phyloP scores from a whole-genome alignment of 2,797 vertebrate species.

The Ispidina lecontei region DNA sequence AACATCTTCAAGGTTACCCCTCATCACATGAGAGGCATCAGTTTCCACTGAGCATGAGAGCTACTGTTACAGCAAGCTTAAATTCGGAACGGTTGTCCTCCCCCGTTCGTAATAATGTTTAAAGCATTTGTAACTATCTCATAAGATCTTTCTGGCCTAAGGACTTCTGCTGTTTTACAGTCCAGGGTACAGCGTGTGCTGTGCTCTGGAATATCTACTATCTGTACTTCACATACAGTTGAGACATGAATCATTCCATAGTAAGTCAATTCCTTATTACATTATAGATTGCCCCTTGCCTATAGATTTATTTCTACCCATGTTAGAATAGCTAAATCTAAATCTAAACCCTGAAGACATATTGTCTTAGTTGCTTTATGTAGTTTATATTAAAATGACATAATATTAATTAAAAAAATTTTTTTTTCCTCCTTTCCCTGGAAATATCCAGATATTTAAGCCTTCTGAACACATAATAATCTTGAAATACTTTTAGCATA shows the following conservation, averaged over 20 bases:
- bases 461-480: neutral
- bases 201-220: neutral
- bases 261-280: neutral
- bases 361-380: neutral
- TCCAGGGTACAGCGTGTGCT: constrained; percentile 8
- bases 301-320: neutral
- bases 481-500: neutral
- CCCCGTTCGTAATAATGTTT: neutral
- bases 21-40: constrained; percentile 17
- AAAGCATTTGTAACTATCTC: neutral
- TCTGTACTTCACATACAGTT: neutral
- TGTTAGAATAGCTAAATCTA: neutral
- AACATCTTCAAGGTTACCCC: constrained; percentile 23
- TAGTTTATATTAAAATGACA: neutral
- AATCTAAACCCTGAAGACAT: neutral
- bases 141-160: neutral
- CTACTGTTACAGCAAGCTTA: constrained; percentile 28
- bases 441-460: neutral
- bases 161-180: neutral
- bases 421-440: neutral
- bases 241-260: neutral
- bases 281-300: neutral
- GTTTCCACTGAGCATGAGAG: neutral
- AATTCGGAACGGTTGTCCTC: neutral
- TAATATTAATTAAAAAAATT: neutral